phyloP scores from a whole-genome alignment of 2,797 vertebrate species.

The Sebastes elongatus region DNA sequence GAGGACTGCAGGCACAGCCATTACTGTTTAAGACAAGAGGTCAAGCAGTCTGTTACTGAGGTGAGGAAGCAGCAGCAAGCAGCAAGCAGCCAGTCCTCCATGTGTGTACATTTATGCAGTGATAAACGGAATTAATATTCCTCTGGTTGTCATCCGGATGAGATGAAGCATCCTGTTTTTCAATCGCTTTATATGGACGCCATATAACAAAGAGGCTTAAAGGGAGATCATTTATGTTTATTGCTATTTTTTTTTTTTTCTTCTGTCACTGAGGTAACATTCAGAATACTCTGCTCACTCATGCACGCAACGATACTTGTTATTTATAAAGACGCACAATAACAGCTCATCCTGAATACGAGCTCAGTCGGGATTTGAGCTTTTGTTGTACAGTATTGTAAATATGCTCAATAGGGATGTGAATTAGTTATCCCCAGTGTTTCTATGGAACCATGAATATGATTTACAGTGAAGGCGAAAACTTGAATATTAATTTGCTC shows the following conservation, averaged over 20 bases:
- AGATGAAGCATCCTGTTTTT: slow-evolving; percentile 32
- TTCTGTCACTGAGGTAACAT: slow-evolving; percentile 50
- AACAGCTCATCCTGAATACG: slow-evolving; percentile 51
- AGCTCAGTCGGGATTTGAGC: slow-evolving; percentile 37
- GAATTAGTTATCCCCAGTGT: slow-evolving; percentile 39
- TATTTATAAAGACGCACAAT: slow-evolving; percentile 53
- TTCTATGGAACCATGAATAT: slow-evolving; percentile 39
- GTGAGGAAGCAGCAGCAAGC: slow-evolving; percentile 20
- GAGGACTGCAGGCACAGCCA: slow-evolving; percentile 58
- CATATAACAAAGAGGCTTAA: slow-evolving; percentile 34
- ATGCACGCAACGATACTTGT: slow-evolving; percentile 33
- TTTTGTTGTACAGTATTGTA: slow-evolving; percentile 43
- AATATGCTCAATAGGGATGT: slow-evolving; percentile 52
- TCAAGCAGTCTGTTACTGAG: slow-evolving; percentile 47
- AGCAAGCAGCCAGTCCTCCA: slow-evolving; percentile 15
- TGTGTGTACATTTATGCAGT: slow-evolving; percentile 26
- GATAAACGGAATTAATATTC: slow-evolving; percentile 49
- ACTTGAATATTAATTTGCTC: slow-evolving; percentile 37
- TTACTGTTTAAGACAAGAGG: slow-evolving; percentile 62
- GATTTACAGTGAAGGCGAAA: slow-evolving; percentile 32
- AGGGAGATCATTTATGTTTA: slow-evolving; percentile 36
- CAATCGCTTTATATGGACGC: slow-evolving; percentile 17
- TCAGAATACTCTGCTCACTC: slow-evolving; percentile 25
- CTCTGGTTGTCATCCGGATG: slow-evolving; percentile 12
- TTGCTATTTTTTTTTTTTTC: slow-evolving; percentile 31